Percentiles rank a stretch among this genome's conserved stretches.
phyloP scores from a whole-genome alignment of 2,113 vertebrate genomes.

The Pagrus major region DNA sequence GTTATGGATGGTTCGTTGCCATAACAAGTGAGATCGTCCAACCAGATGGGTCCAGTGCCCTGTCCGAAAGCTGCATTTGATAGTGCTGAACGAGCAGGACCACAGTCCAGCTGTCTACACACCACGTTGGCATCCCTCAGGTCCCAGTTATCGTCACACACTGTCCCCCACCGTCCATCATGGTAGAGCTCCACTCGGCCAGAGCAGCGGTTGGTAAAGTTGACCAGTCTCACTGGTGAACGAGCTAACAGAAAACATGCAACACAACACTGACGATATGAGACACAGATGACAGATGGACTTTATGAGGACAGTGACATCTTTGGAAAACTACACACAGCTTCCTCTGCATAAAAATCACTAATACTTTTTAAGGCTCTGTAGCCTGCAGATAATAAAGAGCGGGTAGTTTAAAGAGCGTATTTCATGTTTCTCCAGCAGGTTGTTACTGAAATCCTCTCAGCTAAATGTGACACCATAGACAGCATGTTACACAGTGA shows the following conservation, averaged over 20 bases:
- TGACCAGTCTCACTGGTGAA: slow-evolving; percentile 60
- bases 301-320: not conserved
- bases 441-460: slow-evolving; percentile 60
- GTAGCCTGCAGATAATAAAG: too few species aligned
- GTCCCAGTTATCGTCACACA: slow-evolving; percentile 67
- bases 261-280: too few species aligned
- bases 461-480: too few species aligned
- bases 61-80: slow-evolving; percentile 47
- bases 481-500: too few species aligned
- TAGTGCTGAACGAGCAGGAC: slow-evolving; percentile 42
- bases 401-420: too few species aligned
- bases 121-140: slow-evolving; percentile 55
- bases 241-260: slow-evolving; percentile 16
- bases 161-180: slow-evolving; percentile 59
- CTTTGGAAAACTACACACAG: not conserved
- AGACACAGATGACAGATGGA: not conserved
- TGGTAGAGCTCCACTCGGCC: slow-evolving; percentile 69
- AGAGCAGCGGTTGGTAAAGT: slow-evolving; percentile 53
- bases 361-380: too few species aligned
- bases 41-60: slow-evolving; percentile 70
- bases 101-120: slow-evolving; percentile 69
- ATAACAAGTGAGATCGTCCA: slow-evolving; percentile 58
- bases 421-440: too few species aligned
- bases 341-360: too few species aligned
- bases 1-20: slow-evolving; percentile 49